A percentile compares a stretch with the other conserved stretches of the same genome.
These are phyloP conservation scores for Ericerus pela DNA, from an alignment of 1,140 invertebrate species.

Conservation along the genomic window DNA sequence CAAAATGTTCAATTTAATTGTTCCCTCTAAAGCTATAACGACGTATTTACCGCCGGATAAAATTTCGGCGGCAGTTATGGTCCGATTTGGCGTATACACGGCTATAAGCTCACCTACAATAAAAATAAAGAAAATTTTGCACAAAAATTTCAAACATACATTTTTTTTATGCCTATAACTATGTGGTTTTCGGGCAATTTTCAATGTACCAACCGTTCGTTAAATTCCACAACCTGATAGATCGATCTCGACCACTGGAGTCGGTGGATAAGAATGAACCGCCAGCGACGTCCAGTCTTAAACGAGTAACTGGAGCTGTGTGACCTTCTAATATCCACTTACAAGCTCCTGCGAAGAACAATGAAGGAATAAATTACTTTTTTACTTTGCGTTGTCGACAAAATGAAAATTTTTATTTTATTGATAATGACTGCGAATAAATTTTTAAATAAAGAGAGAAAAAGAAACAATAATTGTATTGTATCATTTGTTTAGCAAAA, in stretches of 20 bases:
- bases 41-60: conserved; percentile 52
- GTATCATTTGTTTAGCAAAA: too few relatives aligned
- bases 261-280: conserved; percentile 54
- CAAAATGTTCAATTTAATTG: conserved; percentile 45
- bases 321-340: conserved; percentile 57
- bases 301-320: conserved; percentile 51
- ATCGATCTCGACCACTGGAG: conserved; percentile 47
- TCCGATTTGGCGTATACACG: conserved; percentile 56
- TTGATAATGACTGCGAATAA: too few relatives aligned
- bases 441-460: too few relatives aligned
- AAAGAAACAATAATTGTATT: too few relatives aligned
- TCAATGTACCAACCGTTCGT: conserved; percentile 42
- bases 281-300: conserved; percentile 53
- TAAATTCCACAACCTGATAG: conserved; percentile 62
- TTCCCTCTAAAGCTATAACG: conserved; percentile 48
- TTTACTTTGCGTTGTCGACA: too few relatives aligned
- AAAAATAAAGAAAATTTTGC: not conserved
- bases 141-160: not conserved
- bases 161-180: not conserved
- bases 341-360: conserved; percentile 41
- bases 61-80: conserved; percentile 59
- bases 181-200: not conserved
- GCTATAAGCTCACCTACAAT: conserved; percentile 52
- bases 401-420: too few relatives aligned
- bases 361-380: conserved; percentile 11